These are phyloP conservation scores for Cyphomyrus discorhynchus DNA, from an alignment of 2,113 vertebrate genomes.

Conservation along the genomic window DNA sequence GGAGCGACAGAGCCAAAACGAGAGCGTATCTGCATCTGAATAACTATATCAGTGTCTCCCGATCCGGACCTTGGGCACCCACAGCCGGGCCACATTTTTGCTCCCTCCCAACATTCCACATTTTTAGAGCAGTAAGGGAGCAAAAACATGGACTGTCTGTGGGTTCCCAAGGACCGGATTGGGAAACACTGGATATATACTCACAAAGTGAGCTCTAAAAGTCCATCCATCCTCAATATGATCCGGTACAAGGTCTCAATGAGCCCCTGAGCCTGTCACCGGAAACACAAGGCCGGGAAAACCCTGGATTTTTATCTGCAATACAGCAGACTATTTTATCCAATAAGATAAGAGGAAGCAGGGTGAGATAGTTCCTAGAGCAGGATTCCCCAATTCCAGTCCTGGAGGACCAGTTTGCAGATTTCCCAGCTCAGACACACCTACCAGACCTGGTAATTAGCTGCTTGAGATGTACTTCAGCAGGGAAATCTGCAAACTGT, in stretches of 20 bases:
- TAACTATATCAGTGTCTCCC: not conserved
- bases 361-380: not conserved
- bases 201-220: not conserved
- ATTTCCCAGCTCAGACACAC: not conserved
- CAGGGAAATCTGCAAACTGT: not conserved
- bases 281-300: not conserved
- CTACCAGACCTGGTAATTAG: not conserved
- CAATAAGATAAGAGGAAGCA: not conserved
- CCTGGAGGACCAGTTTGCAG: not conserved
- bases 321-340: not conserved
- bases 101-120: not conserved
- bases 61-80: not conserved
- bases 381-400: not conserved
- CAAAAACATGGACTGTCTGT: not conserved
- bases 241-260: not conserved
- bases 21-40: not conserved
- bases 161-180: not conserved
- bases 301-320: not conserved
- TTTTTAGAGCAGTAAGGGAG: not conserved
- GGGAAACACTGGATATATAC: not conserved
- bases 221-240: not conserved
- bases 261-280: not conserved
- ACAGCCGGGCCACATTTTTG: not conserved
- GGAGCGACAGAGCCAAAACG: not conserved
- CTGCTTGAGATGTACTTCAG: not conserved